A percentile compares a stretch with the other conserved stretches of the same genome.
Conservation (phyloP, 2,113 vertebrate species). For the Datnioides undecimradiatus region DNA sequence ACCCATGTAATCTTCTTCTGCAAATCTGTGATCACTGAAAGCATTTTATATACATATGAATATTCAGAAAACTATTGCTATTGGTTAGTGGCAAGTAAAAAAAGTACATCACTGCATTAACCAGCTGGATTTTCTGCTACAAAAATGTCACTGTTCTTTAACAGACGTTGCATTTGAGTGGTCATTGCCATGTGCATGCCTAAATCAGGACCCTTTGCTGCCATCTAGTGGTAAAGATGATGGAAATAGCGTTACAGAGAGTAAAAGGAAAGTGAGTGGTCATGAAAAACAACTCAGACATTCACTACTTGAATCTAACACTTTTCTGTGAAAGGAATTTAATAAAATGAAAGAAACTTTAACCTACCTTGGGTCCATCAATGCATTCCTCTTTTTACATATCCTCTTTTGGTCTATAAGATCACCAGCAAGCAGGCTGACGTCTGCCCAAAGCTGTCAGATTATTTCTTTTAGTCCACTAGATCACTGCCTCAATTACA, state of each 20-base stretch:
- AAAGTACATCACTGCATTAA: no score
- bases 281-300: neutral
- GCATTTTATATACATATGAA: neutral
- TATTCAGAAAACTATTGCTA: neutral
- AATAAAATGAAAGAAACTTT: neutral
- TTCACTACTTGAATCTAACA: neutral
- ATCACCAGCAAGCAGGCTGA: no score
- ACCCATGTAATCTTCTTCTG: neutral
- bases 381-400: neutral
- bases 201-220: constrained; percentile 29
- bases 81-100: neutral
- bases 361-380: neutral
- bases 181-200: neutral
- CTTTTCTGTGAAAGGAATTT: neutral
- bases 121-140: no score
- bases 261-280: neutral
- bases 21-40: neutral
- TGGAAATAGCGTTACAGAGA: neutral
- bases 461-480: neutral
- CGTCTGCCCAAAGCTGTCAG: neutral
- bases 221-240: constrained; percentile 39
- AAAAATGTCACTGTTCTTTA: neutral
- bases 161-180: neutral
- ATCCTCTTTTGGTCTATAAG: no score
- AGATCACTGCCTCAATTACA: neutral